A percentile compares a stretch with the other conserved stretches of the same genome.
phyloP scores from a whole-genome alignment of 2,797 vertebrate genomes.

The Sebastes umbrosus region DNA sequence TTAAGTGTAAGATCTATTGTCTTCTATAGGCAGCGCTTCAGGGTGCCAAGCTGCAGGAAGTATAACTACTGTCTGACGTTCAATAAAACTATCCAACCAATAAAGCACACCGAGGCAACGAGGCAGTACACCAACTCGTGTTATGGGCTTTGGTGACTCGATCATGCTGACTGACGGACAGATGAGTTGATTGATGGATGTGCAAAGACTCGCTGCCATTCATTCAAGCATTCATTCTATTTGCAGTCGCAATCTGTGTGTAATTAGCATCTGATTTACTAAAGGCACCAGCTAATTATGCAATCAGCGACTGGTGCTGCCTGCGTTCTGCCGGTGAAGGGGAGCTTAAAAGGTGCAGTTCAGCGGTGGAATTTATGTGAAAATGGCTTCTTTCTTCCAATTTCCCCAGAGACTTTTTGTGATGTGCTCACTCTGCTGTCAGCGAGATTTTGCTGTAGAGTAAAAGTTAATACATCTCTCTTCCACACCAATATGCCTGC shows the following conservation, averaged over 20 bases:
- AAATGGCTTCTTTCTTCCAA: conserved; percentile 10
- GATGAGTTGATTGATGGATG: conserved; percentile 40
- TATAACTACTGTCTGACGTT: background rate
- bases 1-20: background rate
- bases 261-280: conserved; percentile 64
- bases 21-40: background rate
- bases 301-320: conserved; percentile 39
- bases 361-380: conserved; percentile 9
- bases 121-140: background rate
- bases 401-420: conserved; percentile 18
- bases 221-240: conserved; percentile 26
- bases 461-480: conserved; percentile 18
- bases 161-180: conserved; percentile 26
- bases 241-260: conserved; percentile 46
- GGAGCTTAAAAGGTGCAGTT: conserved; percentile 16
- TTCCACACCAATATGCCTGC: background rate
- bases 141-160: background rate
- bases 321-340: conserved; percentile 10
- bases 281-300: conserved; percentile 49
- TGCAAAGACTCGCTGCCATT: conserved; percentile 9
- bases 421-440: conserved; percentile 14
- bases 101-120: conserved; percentile 7
- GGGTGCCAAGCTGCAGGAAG: background rate
- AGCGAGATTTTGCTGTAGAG: conserved; percentile 6
- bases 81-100: conserved; percentile 8